A percentile compares a stretch with the other conserved stretches of the same genome.
Evolutionary conservation across 2,113 vertebrate species (phyloP).

Genomic region (Indicator maculatus): DNA sequence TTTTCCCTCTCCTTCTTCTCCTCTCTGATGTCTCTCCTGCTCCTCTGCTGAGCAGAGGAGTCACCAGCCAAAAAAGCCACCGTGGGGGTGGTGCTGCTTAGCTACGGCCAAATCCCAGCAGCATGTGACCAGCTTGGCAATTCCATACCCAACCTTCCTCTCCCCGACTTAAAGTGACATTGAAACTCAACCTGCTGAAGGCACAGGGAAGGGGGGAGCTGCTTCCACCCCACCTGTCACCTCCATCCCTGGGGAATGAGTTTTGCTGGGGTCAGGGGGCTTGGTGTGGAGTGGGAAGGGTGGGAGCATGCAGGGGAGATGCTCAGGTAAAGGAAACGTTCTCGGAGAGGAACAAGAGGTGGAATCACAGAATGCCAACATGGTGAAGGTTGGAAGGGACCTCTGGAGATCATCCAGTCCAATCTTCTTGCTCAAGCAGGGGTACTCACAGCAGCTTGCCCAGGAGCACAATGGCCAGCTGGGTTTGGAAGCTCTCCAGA

Average conservation of each 20-base stretch:
- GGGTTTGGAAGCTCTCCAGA: no score
- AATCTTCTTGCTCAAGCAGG: no score
- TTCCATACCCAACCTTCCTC: slow-evolving; percentile 19
- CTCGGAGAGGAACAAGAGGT: neutral
- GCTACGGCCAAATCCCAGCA: slow-evolving; percentile 59
- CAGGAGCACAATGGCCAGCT: no score
- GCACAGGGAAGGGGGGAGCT: neutral
- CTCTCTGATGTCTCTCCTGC: neutral
- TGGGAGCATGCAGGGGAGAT: neutral
- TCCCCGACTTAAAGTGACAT: slow-evolving; percentile 51
- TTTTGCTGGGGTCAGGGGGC: neutral
- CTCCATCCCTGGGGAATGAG: neutral
- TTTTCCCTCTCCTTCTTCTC: neutral
- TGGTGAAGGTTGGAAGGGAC: no score
- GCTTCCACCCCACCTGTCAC: fast-evolving
- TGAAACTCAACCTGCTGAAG: neutral
- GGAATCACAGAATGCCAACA: neutral
- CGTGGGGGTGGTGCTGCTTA: slow-evolving; percentile 51
- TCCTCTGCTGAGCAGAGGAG: slow-evolving; percentile 42
- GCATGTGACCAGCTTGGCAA: slow-evolving; percentile 49
- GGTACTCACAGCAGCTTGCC: no score
- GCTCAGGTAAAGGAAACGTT: neutral
- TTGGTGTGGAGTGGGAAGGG: neutral
- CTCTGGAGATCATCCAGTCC: no score
- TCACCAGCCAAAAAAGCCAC: slow-evolving; percentile 58